phyloP scores from a whole-genome alignment of 1,140 invertebrate species.

The Dufourea novaeangliae region DNA sequence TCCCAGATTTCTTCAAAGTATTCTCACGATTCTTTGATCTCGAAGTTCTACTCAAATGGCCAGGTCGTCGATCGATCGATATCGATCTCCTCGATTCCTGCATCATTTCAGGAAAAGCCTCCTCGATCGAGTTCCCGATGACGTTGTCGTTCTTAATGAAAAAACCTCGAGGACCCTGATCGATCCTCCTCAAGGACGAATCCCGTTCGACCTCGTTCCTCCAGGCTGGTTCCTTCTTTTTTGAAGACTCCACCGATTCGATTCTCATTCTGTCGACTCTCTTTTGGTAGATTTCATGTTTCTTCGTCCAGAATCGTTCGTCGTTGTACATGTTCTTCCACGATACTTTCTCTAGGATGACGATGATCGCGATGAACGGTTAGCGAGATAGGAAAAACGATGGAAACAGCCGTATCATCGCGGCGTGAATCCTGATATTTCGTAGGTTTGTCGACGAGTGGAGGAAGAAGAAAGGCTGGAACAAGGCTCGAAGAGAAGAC shows the following conservation, averaged over 20 bases:
- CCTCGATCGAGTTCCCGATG: slow-evolving; percentile 32
- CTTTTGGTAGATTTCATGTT: neutral
- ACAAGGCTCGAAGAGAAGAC: too few species aligned
- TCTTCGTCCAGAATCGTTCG: neutral
- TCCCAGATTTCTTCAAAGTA: too few species aligned
- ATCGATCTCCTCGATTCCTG: neutral
- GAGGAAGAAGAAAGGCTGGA: neutral
- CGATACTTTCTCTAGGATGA: slow-evolving; percentile 39
- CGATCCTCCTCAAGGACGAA: neutral
- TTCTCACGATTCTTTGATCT: neutral
- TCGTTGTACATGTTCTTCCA: slow-evolving; percentile 42
- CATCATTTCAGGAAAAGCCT: slow-evolving; percentile 19
- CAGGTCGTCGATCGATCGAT: neutral
- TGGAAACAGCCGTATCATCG: neutral
- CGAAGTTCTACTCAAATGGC: neutral
- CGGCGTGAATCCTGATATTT: slow-evolving; percentile 9
- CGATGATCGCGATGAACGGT: slow-evolving; percentile 39
- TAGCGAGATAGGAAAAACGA: slow-evolving; percentile 3
- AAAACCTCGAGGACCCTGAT: neutral
- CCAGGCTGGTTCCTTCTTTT: neutral
- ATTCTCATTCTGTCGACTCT: neutral
- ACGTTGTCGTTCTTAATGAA: slow-evolving; percentile 12
- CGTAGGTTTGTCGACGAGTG: neutral
- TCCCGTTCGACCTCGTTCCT: neutral
- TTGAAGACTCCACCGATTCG: too few species aligned